These are phyloP conservation scores for Hylomyscus alleni DNA, from an alignment of 2,797 vertebrate genomes.

Conservation along the genomic window DNA sequence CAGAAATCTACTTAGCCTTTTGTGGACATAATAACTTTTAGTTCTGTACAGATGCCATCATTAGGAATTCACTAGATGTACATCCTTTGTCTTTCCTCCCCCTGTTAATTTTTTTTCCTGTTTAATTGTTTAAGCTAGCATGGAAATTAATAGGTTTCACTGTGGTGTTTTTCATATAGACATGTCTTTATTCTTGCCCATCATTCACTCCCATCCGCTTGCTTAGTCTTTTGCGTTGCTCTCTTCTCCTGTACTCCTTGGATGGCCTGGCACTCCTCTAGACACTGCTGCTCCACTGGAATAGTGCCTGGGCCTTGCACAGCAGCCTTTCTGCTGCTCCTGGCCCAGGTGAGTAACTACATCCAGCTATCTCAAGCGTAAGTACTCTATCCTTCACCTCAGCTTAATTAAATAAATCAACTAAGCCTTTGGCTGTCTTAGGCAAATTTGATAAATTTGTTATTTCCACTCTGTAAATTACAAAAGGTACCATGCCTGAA, in stretches of 20 bases:
- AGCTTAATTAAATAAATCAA: background rate
- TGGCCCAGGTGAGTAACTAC: background rate
- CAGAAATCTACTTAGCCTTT: background rate
- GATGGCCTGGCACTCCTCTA: background rate
- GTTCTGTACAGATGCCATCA: background rate
- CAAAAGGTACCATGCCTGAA: background rate
- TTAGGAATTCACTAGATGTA: background rate
- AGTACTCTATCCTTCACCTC: background rate
- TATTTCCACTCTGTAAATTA: slow-evolving; percentile 25
- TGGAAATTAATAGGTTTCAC: background rate
- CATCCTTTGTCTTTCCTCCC: background rate
- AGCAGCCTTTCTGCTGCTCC: background rate
- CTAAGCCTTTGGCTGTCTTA: background rate
- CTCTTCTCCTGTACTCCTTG: background rate
- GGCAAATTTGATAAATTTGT: slow-evolving; percentile 23
- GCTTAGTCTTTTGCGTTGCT: background rate
- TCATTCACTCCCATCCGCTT: background rate
- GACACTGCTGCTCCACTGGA: background rate
- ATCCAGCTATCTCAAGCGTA: background rate
- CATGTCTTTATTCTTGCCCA: background rate
- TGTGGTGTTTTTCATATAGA: background rate
- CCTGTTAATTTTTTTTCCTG: background rate
- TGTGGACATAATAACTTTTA: background rate
- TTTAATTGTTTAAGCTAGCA: background rate
- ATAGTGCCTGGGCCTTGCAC: too few species aligned